These are phyloP conservation scores for Hexactinellida sp. DNA, from an alignment of 37 sponge, comb jelly and placozoan species.

Conservation along the genomic window DNA sequence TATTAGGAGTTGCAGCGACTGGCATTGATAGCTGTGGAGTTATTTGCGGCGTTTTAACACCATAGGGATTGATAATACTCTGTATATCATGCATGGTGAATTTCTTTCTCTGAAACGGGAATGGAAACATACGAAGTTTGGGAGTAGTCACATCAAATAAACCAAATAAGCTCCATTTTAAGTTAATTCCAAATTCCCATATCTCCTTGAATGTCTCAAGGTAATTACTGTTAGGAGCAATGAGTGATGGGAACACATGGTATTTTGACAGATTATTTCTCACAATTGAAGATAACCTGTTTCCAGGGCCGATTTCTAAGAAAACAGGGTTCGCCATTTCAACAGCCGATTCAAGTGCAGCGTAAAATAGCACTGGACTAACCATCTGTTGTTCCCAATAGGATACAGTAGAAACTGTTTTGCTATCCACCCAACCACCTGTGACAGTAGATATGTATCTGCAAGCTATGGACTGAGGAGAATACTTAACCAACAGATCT, in stretches of 20 bases:
- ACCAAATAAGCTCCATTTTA: slow-evolving; percentile 7
- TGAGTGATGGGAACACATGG: not conserved
- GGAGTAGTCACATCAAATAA: not conserved
- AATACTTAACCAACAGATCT: not conserved
- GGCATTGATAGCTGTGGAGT: not conserved
- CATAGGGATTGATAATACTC: not conserved
- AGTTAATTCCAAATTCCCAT: not conserved
- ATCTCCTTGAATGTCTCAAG: not conserved
- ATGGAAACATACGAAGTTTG: not conserved
- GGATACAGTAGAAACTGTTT: not conserved
- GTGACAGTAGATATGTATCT: not conserved
- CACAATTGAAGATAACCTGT: not conserved
- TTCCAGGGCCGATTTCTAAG: slow-evolving; percentile 12
- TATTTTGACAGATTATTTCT: not conserved
- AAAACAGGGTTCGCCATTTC: not conserved
- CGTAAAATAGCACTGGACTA: not conserved
- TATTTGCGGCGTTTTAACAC: not conserved
- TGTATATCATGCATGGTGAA: not conserved
- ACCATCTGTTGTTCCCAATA: slow-evolving; percentile 1
- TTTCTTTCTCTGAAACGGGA: not conserved
- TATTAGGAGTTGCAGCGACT: not conserved
- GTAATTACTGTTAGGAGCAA: not conserved
- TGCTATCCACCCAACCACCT: not conserved
- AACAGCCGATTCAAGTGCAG: not conserved
- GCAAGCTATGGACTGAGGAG: not conserved